Conservation (phyloP, 2,888 invertebrate genomes). For the Helicoverpa assulta region DNA sequence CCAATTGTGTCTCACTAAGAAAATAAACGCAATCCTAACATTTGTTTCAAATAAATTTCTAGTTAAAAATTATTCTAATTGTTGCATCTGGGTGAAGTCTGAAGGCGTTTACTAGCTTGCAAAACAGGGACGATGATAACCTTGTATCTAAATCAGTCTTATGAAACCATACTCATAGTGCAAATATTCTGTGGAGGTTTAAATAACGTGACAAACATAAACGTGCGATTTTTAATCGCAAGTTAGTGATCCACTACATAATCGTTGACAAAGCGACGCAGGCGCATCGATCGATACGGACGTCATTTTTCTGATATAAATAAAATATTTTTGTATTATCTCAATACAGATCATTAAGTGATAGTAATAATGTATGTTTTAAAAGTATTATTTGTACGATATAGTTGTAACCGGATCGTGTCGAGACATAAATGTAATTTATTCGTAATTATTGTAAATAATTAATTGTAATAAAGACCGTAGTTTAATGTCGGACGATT, state of each 20-base stretch:
- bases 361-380: conserved; percentile 61
- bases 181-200: conserved; percentile 5
- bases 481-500: conserved; percentile 71
- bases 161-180: conserved; percentile 20
- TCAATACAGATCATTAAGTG: conserved; percentile 54
- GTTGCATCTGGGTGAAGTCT: conserved; percentile 1
- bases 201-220: conserved; percentile 1
- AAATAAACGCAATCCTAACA: conserved; percentile 7
- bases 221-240: conserved; percentile 14
- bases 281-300: conserved; percentile 10
- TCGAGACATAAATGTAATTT: conserved; percentile 66
- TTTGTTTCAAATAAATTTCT: conserved; percentile 14
- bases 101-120: conserved; percentile 5
- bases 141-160: conserved; percentile 19
- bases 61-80: conserved; percentile 1
- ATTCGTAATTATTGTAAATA: conserved; percentile 82
- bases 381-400: conserved; percentile 77
- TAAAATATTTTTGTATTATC: conserved; percentile 72
- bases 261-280: neutral
- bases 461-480: conserved; percentile 76
- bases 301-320: conserved; percentile 68
- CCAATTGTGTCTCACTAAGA: conserved; percentile 11
- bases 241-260: neutral
- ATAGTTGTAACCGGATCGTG: conserved; percentile 59
- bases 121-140: conserved; percentile 1